Conservation (phyloP, 2,797 vertebrate genomes). For the Anabacerthia variegaticeps region DNA sequence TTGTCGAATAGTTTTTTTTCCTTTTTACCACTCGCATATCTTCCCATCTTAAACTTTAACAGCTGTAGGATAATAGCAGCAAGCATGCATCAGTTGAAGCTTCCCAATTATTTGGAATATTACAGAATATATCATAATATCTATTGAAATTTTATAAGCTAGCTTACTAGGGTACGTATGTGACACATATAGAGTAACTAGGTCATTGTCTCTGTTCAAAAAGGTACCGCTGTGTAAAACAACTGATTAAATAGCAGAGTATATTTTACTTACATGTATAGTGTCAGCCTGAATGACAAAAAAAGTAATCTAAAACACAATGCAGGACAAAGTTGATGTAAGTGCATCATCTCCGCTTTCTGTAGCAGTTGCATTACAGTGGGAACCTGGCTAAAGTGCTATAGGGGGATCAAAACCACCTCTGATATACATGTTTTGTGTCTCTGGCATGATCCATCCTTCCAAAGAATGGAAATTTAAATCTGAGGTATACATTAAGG, state of each 20-base stretch:
- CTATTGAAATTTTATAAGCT: slow-evolving; percentile 44
- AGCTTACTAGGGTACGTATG: slow-evolving; percentile 29
- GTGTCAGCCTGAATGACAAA: background rate
- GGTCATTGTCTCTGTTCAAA: slow-evolving; percentile 36
- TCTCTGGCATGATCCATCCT: background rate
- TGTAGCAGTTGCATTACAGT: background rate
- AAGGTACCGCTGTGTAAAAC: slow-evolving; percentile 26
- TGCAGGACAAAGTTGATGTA: slow-evolving; percentile 29
- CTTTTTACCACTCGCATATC: slow-evolving; percentile 7
- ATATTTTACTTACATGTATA: background rate
- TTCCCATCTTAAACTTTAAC: slow-evolving; percentile 25
- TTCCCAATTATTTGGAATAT: slow-evolving; percentile 28
- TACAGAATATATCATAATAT: slow-evolving; percentile 38
- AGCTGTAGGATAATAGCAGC: slow-evolving; percentile 39
- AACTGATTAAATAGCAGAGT: slow-evolving; percentile 45
- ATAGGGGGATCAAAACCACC: background rate
- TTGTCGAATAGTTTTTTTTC: background rate
- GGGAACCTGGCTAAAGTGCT: background rate
- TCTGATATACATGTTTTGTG: background rate
- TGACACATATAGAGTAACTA: slow-evolving; percentile 26
- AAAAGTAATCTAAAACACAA: slow-evolving; percentile 34
- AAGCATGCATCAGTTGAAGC: slow-evolving; percentile 52
- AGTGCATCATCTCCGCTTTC: background rate
- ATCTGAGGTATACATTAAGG: background rate
- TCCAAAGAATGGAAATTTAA: background rate